A percentile compares a stretch with the other conserved stretches of the same genome.
phyloP scores from a whole-genome alignment of 1,140 invertebrate species.

The Hesperophylax magnus region DNA sequence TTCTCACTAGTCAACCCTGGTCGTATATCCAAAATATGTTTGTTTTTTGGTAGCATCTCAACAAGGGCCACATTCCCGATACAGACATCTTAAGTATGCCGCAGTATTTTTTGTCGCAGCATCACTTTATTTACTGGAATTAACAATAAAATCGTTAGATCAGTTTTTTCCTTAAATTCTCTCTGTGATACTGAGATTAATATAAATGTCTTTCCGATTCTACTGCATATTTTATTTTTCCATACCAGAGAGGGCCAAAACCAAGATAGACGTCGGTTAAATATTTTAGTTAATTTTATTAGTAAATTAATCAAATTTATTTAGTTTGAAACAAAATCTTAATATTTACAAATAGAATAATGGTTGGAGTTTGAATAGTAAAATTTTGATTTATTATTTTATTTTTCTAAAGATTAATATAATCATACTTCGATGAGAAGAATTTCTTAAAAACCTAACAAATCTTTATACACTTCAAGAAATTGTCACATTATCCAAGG shows the following conservation, averaged over 20 bases:
- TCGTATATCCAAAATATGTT: constrained; percentile 14
- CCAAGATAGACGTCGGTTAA: too few relatives aligned
- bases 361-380: too few relatives aligned
- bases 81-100: constrained; percentile 15
- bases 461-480: too few relatives aligned
- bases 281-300: too few relatives aligned
- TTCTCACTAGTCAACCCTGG: neutral
- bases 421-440: too few relatives aligned
- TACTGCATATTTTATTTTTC: too few relatives aligned
- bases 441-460: too few relatives aligned
- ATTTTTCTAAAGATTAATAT: too few relatives aligned
- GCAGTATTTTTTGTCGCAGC: constrained; percentile 25
- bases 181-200: neutral
- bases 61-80: constrained; percentile 17
- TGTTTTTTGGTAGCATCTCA: constrained; percentile 40
- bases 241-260: too few relatives aligned
- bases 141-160: neutral
- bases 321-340: neutral
- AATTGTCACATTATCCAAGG: too few relatives aligned
- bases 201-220: too few relatives aligned
- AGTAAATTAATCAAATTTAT: neutral
- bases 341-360: neutral
- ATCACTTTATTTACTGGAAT: constrained; percentile 30
- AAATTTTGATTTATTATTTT: too few relatives aligned
- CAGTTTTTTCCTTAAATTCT: neutral